A percentile compares a stretch with the other conserved stretches of the same genome.
These are phyloP conservation scores for Nemotelus pantherinus DNA, from an alignment of 2,888 invertebrate genomes.

Conservation along the genomic window DNA sequence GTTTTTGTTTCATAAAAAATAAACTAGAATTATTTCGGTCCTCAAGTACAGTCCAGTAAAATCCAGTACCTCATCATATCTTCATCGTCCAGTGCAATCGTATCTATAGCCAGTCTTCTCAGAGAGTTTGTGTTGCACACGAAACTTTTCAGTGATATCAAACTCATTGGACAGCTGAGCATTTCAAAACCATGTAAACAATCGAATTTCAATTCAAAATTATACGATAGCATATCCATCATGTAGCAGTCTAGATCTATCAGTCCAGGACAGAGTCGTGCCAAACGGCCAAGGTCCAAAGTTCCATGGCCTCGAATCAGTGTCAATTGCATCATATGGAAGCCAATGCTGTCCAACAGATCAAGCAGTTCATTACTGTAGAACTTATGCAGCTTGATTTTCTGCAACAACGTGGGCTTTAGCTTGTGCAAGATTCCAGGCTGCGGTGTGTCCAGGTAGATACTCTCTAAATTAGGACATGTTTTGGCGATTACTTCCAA, in stretches of 20 bases:
- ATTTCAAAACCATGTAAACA: constrained; percentile 74
- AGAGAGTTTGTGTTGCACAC: constrained; percentile 71
- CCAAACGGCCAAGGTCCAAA: constrained; percentile 70
- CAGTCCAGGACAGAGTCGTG: constrained; percentile 70
- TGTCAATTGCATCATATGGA: constrained; percentile 69
- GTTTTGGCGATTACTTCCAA: constrained; percentile 70
- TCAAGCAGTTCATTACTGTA: constrained; percentile 71
- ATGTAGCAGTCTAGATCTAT: constrained; percentile 74
- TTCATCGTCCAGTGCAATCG: constrained; percentile 73
- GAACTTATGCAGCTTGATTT: constrained; percentile 72
- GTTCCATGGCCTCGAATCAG: constrained; percentile 69
- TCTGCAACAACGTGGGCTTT: constrained; percentile 65
- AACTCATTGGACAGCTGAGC: constrained; percentile 71
- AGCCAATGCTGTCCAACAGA: constrained; percentile 68
- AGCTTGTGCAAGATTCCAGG: constrained; percentile 67
- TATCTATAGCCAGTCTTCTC: constrained; percentile 73
- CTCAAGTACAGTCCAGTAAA: neutral
- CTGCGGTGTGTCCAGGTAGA: constrained; percentile 73
- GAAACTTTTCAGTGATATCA: constrained; percentile 69
- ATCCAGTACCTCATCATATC: constrained; percentile 70
- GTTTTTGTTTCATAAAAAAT: constrained; percentile 56
- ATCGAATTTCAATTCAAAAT: constrained; percentile 69
- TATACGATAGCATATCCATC: constrained; percentile 70
- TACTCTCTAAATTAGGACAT: constrained; percentile 72
- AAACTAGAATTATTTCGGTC: neutral